Evolutionary conservation across 2,113 vertebrate species (phyloP).

Genomic region (Daboia siamensis): DNA sequence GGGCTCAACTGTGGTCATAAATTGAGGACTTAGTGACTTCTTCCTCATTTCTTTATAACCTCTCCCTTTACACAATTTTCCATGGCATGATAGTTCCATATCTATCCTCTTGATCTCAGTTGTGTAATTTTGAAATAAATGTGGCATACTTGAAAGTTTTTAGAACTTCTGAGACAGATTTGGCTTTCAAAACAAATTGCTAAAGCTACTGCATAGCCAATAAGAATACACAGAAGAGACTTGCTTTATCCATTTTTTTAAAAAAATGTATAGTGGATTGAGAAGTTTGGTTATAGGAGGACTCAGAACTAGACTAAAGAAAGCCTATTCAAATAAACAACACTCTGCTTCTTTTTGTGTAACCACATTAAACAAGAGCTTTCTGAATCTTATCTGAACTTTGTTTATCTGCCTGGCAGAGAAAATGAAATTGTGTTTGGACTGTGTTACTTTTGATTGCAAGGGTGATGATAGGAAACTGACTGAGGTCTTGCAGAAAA

Average conservation of each 20-base stretch:
- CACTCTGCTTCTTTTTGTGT: constrained; percentile 37
- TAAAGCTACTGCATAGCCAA: constrained; percentile 47
- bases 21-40: background rate
- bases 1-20: background rate
- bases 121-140: constrained; percentile 35
- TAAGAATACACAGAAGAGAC: constrained; percentile 50
- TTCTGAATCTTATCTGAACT: background rate
- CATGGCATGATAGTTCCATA: background rate
- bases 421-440: background rate
- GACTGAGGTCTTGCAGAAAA: background rate
- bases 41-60: background rate
- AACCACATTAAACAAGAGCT: constrained; percentile 7
- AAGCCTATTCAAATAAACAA: background rate
- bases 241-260: background rate
- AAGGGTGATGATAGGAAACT: background rate
- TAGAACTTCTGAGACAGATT: constrained; percentile 33
- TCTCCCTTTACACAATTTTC: background rate
- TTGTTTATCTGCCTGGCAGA: background rate
- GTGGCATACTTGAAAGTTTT: constrained; percentile 26
- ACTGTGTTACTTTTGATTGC: background rate
- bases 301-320: background rate
- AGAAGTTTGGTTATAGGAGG: background rate
- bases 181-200: constrained; percentile 37
- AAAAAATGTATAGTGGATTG: background rate
- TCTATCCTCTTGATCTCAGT: background rate